phyloP scores from a whole-genome alignment of 2,113 vertebrate species.

The Oryzias javanicus region DNA sequence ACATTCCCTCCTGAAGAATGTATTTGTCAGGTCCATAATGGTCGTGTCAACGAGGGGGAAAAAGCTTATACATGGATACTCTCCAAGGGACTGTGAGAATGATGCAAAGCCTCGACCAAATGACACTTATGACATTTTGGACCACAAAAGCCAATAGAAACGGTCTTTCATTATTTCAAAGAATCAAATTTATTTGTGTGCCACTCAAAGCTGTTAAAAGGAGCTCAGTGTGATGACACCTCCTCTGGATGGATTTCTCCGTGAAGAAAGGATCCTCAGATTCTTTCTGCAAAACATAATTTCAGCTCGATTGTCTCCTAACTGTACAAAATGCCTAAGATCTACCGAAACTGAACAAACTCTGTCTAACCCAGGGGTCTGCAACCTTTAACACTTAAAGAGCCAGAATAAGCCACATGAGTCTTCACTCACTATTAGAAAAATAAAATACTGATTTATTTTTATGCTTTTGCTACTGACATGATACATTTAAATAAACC shows the following conservation, averaged over 20 bases:
- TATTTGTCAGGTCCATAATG: constrained; percentile 55
- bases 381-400: too few species aligned
- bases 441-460: too few species aligned
- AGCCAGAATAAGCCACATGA: too few species aligned
- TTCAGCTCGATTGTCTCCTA: neutral
- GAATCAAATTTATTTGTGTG: constrained; percentile 58
- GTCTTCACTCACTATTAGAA: too few species aligned
- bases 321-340: neutral
- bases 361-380: too few species aligned
- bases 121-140: constrained; percentile 69
- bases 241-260: constrained; percentile 53
- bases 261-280: constrained; percentile 51
- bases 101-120: constrained; percentile 46
- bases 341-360: neutral
- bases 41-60: constrained; percentile 36
- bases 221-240: constrained; percentile 37
- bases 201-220: constrained; percentile 49
- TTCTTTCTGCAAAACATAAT: constrained; percentile 18
- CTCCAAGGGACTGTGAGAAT: constrained; percentile 51
- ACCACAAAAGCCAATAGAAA: constrained; percentile 49
- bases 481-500: too few species aligned
- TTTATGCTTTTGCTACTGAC: too few species aligned
- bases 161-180: constrained; percentile 58
- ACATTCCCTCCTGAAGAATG: constrained; percentile 20
- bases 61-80: constrained; percentile 52